Evolutionary conservation across 2,888 invertebrate genomes (phyloP).

Genomic region (Argyresthia goedartella): DNA sequence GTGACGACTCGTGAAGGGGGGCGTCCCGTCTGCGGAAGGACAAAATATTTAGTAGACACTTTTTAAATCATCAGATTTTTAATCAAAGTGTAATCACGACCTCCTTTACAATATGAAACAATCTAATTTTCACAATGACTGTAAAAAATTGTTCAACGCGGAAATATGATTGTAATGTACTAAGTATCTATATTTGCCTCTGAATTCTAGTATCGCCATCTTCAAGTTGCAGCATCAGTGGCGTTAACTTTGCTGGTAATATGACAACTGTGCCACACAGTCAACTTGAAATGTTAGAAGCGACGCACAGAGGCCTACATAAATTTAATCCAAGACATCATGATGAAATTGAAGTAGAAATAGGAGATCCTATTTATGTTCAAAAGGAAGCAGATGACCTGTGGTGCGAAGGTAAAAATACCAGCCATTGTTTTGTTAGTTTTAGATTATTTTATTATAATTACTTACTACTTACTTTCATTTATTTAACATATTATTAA

Average conservation of each 20-base stretch:
- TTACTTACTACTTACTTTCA: no score
- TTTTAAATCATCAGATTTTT: no score
- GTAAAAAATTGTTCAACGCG: no score
- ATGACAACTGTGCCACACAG: constrained; percentile 82
- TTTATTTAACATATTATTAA: no score
- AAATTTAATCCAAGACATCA: constrained; percentile 95
- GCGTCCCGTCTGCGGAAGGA: no score
- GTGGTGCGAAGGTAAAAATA: constrained; percentile 93
- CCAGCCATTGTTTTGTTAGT: not conserved
- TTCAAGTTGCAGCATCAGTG: constrained; percentile 68
- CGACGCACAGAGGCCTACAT: constrained; percentile 95
- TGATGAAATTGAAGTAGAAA: constrained; percentile 96
- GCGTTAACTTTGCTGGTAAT: constrained; percentile 71
- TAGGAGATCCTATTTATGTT: constrained; percentile 97
- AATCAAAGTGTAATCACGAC: no score
- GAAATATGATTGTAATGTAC: no score
- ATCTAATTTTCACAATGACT: not conserved
- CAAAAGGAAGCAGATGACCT: constrained; percentile 96
- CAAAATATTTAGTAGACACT: no score
- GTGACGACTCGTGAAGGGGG: no score
- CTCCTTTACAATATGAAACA: no score
- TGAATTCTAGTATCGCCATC: constrained; percentile 69
- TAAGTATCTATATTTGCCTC: no score
- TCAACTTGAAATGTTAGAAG: constrained; percentile 88
- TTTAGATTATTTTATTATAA: no score